Base-by-base conservation (phyloP, 2,797 vertebrate species). In the Hyperoplus immaculatus region DNA sequence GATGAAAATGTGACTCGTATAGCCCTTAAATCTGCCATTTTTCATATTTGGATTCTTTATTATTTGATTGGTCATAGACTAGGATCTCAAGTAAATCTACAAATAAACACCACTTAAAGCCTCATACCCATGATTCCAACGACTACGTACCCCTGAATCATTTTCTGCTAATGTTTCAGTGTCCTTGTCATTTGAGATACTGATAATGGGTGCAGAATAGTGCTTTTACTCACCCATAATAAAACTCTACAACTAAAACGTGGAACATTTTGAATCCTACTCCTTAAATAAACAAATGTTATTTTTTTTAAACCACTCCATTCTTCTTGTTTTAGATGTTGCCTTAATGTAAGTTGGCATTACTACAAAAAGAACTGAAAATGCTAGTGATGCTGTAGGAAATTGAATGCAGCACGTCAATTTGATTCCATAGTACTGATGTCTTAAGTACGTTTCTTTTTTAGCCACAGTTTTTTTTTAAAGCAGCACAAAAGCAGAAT, bases 341-440 rank as follows among this genome's bases (percentile, higher is more conserved):
- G 15, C 46, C 14, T 21, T 88, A 88, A 90, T 87, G 29, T 42
- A 82, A 81, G 71, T 70, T 85, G 79, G 77, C 87, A 84, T 77
- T 87, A 71, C 54, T 69, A 46, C 16, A 57, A 53, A 6, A 69
- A 56, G 41, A 49, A 61, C 14, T 55, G 62, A 58, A 46, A 39
- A 18, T 60, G 64, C 67, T 78, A 53, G 59, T 29, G 12, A 53
- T 71, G 47, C n/a, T 36, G 42, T 50, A 46, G 75, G 46, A 81
- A 87, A 75, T 72, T 74, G 47, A 87, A 82, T 21, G n/a, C 73
- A 60, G 63, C 57, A 51, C 61, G 56, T 86, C 84, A 68, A 87
- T 89, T 87, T 68, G 50, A 90, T 88, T 87, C 75, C 62, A 71
- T 77, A 81, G 84, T 87, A 77, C 79, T 85, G 58, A 78, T 74